These are phyloP conservation scores for Megaptera novaeangliae DNA, from an alignment of 2,113 vertebrate genomes.

Conservation along the genomic window DNA sequence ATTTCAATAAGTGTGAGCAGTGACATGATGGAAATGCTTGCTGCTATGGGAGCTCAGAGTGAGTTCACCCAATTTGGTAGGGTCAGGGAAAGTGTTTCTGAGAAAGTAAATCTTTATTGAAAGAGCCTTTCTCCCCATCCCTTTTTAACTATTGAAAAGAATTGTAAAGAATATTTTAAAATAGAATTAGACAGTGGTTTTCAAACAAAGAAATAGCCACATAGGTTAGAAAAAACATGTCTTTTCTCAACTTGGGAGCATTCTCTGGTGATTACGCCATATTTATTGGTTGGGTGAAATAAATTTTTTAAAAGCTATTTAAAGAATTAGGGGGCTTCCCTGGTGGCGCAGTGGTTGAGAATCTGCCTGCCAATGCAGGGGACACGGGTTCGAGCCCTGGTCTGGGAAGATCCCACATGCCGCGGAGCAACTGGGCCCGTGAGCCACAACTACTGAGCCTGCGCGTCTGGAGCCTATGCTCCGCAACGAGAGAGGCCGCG, in stretches of 20 bases:
- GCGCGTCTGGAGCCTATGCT: no score
- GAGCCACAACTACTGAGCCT: no score
- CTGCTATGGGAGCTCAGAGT: neutral
- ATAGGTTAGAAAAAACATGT: neutral
- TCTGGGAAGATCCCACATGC: no score
- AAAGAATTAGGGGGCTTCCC: neutral
- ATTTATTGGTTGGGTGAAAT: neutral
- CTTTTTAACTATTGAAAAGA: neutral
- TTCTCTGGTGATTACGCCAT: neutral
- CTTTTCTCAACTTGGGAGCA: neutral
- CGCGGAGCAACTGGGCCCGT: no score
- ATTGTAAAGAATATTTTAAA: neutral
- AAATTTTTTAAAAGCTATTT: conserved; percentile 1
- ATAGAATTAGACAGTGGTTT: neutral
- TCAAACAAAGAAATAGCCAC: neutral
- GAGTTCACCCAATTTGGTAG: neutral
- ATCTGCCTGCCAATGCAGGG: no score
- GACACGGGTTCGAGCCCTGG: no score
- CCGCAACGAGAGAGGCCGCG: no score
- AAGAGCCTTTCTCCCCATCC: neutral
- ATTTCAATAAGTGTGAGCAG: conserved; percentile 1
- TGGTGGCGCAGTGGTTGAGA: no score
- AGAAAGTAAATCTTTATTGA: neutral
- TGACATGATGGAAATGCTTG: neutral
- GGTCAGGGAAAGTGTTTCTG: neutral